Percentiles rank a stretch among this genome's conserved stretches.
Evolutionary conservation across 2,797 vertebrate species (phyloP).

Genomic region (Mionectes olivaceus): DNA sequence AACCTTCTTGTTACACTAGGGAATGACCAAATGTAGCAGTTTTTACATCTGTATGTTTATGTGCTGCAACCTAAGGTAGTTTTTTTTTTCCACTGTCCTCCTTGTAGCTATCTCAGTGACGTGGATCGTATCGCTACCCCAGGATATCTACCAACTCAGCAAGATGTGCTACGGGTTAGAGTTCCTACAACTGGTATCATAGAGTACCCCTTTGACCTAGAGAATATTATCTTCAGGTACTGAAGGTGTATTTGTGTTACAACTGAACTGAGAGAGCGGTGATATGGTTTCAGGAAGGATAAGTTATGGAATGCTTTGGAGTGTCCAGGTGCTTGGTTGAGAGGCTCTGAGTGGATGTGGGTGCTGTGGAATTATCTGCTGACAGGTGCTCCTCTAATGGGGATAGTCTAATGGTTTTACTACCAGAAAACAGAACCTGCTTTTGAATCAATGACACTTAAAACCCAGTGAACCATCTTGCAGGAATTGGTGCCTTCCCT

Average conservation of each 20-base stretch:
- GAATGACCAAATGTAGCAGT: background rate
- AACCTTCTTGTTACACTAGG: rapidly evolving
- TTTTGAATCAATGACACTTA: background rate
- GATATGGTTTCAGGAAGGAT: background rate
- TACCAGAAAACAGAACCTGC: background rate
- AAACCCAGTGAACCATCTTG: background rate
- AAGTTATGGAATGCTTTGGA: background rate
- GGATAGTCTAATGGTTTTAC: background rate
- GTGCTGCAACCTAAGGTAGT: background rate
- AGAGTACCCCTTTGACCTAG: slow-evolving; percentile 94
- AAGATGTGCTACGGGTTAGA: slow-evolving; percentile 95
- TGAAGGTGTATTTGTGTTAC: slow-evolving; percentile 2
- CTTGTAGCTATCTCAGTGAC: slow-evolving; percentile 88
- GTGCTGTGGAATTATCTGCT: background rate
- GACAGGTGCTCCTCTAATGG: background rate
- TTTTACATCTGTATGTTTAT: background rate
- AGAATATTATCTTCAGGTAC: slow-evolving; percentile 95
- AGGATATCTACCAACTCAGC: slow-evolving; percentile 93
- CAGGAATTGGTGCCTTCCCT: background rate
- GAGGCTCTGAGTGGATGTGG: background rate
- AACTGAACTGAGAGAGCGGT: background rate
- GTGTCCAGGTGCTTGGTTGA: background rate
- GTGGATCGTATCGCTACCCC: slow-evolving; percentile 90
- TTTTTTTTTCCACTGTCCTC: background rate
- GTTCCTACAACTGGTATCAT: slow-evolving; percentile 98